Base-by-base conservation (phyloP, 2,797 vertebrate species). In the Microctenopoma stevenorrisi region DNA sequence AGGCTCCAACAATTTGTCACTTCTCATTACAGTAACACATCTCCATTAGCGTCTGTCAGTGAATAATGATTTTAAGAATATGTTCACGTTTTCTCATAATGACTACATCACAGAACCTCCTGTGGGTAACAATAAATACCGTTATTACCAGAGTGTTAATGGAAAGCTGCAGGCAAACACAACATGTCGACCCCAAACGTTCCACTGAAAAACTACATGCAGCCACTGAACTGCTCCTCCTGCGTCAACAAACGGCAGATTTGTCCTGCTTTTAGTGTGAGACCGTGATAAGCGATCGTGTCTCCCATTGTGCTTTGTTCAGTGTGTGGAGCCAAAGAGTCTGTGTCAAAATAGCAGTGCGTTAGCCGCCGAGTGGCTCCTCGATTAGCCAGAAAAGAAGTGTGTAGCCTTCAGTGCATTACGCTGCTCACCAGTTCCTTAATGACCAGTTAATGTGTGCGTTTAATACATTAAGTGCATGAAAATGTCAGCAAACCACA, bases 251-350 rank as follows among this genome's bases (percentile, higher is more conserved):
- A 65, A 73, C 14, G 0, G 10, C 50, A 33, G 58, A 57, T 60
- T 33, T 13, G 33, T 43, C 72, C 35, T 48, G 46, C 53, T 51
- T 42, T 58, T 43, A 42, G 33, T 15, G 40, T 5, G 50, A 48
- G 56, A 18, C 56, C 13, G 57, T 14, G 57, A 73, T 43, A 48
- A 64, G 64, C 52, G 7, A 51, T 16, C 0, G 2, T n/a, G 60
- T 69, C 64, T 69, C 57, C 47, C 57, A 48, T 60, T 59, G 65
- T 62, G 54, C 66, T 63, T 79, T 74, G 68, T 3, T 57, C 22
- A 3, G 47, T 40, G 60, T 46, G 64, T 38, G 37, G 42, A 58
- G 73, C 58, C 68, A 61, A 59, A 66, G 13, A 56, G 42, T 30
- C 46, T 57, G 54, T 30, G 28, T 35, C 57, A 73, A 10, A 60